Evolutionary conservation across 2,888 invertebrate genomes (phyloP), one percentile per base, ranked within the genome.

Genomic region (Zelleria hepariella): DNA sequence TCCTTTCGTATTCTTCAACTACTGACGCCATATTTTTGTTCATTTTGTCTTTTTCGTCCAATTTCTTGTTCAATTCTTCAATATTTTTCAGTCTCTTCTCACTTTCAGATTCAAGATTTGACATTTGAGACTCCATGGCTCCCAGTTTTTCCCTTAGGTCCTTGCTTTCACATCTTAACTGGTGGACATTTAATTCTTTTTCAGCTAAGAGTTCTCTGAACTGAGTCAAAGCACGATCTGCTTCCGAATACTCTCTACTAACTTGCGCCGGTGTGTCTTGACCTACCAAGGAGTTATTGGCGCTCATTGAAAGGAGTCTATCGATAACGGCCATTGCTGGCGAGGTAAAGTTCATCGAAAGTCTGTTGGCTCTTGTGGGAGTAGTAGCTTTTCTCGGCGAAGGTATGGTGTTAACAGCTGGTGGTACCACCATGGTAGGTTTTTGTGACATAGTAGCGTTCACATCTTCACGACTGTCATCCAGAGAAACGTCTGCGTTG

Each of bases 1-100:
- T 94, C 74, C 93, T 93, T 75, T 95, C 94, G 82, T 94, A 95
- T 70, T 94, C 94, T 71, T 93, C 92, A 69, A 95, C 92, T 55
- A 94, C 92, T 66, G 91, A 88, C 68, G 93, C 93, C 83, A 91
- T 82, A 68, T 89, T 89, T 68, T 80, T 82, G 73, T 91, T 88
- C 60, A 80, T 73, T 78, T 77, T 87, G 24, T 75, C 87, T 65
- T 85, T 87, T 65, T 88, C 86, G 27, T 68, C 64, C 15, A 89
- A 70, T 59, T 70, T 81, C 67, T 72, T 82, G 72, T 69, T 89
- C 65, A 88, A 69, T 47, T 77, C 75, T 55, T 82, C 85, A 10
- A 87, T 75, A 63, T 80, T 86, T 58, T 72, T 74, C 55, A 86
- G 66, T 63, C 83, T 77, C 18, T 74, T 73, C 61, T 78, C 74